Percentiles rank a stretch among this genome's conserved stretches.
phyloP scores from a whole-genome alignment of 2,797 vertebrate genomes.

The Nyctalus aviator region DNA sequence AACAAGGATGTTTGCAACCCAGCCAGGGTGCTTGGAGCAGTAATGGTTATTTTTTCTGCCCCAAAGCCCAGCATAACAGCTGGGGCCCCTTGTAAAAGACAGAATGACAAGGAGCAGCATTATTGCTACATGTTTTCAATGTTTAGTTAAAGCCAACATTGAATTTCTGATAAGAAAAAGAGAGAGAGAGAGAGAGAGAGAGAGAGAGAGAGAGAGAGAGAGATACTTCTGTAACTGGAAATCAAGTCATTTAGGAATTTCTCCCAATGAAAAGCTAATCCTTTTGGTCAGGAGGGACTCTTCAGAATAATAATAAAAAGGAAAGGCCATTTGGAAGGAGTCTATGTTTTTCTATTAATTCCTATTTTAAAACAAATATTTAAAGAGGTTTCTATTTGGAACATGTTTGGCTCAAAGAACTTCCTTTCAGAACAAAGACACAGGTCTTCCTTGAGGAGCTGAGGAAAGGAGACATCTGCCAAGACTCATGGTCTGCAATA shows the following conservation, averaged over 20 bases:
- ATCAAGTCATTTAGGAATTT: constrained; percentile 1
- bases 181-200: too few relatives aligned
- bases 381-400: constrained; percentile 47
- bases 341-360: constrained; percentile 13
- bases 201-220: too few relatives aligned
- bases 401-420: not conserved
- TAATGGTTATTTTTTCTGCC: not conserved
- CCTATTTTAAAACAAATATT: constrained; percentile 66
- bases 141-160: not conserved
- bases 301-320: not conserved
- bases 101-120: not conserved
- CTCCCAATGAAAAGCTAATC: not conserved
- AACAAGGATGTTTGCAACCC: not conserved
- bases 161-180: not conserved
- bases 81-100: not conserved
- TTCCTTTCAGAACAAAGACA: not conserved
- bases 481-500: not conserved
- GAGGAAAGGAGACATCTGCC: not conserved
- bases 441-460: not conserved
- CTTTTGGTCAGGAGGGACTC: not conserved
- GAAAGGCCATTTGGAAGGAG: constrained; percentile 14
- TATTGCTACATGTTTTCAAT: not conserved
- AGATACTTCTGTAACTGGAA: constrained; percentile 16
- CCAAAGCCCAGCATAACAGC: not conserved
- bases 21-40: not conserved